Evolutionary conservation across 2,797 vertebrate genomes (phyloP), one percentile per base, ranked within the genome.

Genomic region (Arremon brunneinucha): DNA sequence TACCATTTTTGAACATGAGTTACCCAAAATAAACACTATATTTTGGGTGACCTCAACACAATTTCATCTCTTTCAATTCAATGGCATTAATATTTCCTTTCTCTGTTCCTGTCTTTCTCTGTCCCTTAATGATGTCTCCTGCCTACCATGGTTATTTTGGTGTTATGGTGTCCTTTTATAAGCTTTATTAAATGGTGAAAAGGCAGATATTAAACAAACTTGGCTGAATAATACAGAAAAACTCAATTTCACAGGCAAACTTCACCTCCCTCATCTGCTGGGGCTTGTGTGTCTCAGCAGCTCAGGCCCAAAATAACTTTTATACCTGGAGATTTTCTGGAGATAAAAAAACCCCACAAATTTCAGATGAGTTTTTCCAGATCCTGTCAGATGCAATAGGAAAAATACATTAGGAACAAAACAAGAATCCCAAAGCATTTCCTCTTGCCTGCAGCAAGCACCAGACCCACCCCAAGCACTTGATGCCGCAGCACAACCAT

Each of bases 281-380:
- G n/a, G 34, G 17, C 44, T 59, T 27, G 32, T 37, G 10, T 2
- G 22, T n/a, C 14, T 35, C 44, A 74, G 14, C 8, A 77, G 24
- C 41, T 90, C 49, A 75, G 57, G 26, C 44, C 39, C 27, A 89
- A 50, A 28, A 4, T 49, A 49, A 75, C 18, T 52, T 89, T 50
- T 52, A 52, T 8, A 83, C 24, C 15, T 53, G 12, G 8, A 55
- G 32, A 62, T 30, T 52, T 62, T 56, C 37, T 23, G 3, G 32
- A 16, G 23, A 3, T 3, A 57, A 76, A 55, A n/a, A 3, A 0
- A 1, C 2, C 10, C 12, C 41, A 35, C 43, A 16, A 34, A 59
- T 43, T 83, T 55, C 56, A 88, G n/a, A 34, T 8, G 5, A 88
- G 32, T 32, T 68, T 87, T 93, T 72, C 53, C 70, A 77, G 34